Evolutionary conservation across 92 coral and sea anemone genomes (phyloP).

Genomic region (Phenganax stokvisi): DNA sequence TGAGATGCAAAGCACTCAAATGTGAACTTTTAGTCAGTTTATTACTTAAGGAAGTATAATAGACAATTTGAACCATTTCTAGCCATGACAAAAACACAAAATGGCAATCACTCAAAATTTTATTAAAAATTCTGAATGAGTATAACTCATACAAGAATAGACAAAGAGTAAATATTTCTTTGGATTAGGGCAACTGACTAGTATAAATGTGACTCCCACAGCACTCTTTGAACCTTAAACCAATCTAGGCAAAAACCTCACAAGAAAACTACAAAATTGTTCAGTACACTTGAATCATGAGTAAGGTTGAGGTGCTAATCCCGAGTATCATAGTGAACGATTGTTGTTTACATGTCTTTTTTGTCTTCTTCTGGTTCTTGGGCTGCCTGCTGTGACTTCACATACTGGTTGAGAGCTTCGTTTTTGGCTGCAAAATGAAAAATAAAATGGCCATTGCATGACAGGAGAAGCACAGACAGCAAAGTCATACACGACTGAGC

Average conservation of each 20-base stretch:
- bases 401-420: slow-evolving; percentile 22
- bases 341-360: slow-evolving; percentile 34
- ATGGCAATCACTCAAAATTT: background rate
- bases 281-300: background rate
- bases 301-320: slow-evolving; percentile 6
- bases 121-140: background rate
- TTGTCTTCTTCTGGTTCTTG: slow-evolving; percentile 17
- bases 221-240: background rate
- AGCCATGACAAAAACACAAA: background rate
- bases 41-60: too few species aligned
- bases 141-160: background rate
- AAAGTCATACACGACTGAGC: background rate
- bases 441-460: background rate
- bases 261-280: slow-evolving; percentile 13
- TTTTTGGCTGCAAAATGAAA: slow-evolving; percentile 18
- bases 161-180: background rate
- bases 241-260: slow-evolving; percentile 17
- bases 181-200: background rate
- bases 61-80: too few species aligned
- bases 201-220: background rate
- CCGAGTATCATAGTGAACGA: background rate
- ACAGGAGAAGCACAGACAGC: background rate
- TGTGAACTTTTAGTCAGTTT: too few species aligned
- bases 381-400: slow-evolving; percentile 9
- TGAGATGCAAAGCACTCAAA: too few species aligned